Base-by-base conservation (phyloP, 2,888 invertebrate genomes). In the Dione vanillae region DNA sequence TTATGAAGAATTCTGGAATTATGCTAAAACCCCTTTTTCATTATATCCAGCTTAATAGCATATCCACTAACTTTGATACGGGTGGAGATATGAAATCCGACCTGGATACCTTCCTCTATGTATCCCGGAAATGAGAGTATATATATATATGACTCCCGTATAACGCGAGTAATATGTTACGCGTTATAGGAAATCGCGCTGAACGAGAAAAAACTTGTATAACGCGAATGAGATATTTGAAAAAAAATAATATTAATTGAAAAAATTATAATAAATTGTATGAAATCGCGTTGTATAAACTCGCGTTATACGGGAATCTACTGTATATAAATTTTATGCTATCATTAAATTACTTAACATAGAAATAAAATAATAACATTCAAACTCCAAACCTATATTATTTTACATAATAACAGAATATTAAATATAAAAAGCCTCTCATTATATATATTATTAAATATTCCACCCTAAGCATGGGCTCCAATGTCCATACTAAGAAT, bases 1-100 rank as follows among this genome's bases (percentile, higher is more conserved):
- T 71, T 71, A 74, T 74, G 64, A 74, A 74, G 70, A 67, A 72
- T 74, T 74, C 64, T 71, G 73, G 75, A 75, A 79, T 79, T 76
- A 76, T 78, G 79, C 76, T 78, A 78, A 79, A 76, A 77, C 75
- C 76, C 73, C 73, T 76, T 74, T 76, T 79, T 80, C 78, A 78
- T 80, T 78, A 78, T 74, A 72, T 75, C 71, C 41, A 67, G 77
- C 75, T 76, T 79, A 80, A 79, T 79, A 78, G 78, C 76, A 78
- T 76, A 76, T 74, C 75, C 74, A 65, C 68, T 70, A 56, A 74
- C 71, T 70, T 74, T 73, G 74, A 71, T 72, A 72, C 68, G 69
- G 71, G 71, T 56, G 59, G 65, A 47, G 62, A 62, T 62, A 62
- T 70, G 70, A 65, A 65, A 64, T 8, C n/a, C 40, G 40, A 37